Evolutionary conservation across 2,888 invertebrate species (phyloP), one percentile per base, ranked within the genome.

Genomic region (Anagyrus pseudococci): DNA sequence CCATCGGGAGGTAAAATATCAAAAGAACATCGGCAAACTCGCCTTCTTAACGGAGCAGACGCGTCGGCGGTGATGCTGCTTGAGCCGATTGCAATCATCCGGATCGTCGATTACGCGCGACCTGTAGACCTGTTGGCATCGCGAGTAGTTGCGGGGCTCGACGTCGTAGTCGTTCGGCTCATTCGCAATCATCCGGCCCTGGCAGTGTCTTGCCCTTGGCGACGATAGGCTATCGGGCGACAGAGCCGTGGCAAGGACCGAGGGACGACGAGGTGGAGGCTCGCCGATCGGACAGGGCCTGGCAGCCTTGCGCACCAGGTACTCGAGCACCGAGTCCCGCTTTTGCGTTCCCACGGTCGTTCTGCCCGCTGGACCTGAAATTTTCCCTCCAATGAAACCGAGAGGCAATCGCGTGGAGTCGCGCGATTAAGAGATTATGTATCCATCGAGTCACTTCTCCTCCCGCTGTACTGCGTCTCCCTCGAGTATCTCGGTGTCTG

Each of bases 251-350:
- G 33, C 33, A 10, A 37, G 33, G 33, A 37, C 33, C 33, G 33
- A 15, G 8, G 33, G 10, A 2, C 2, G 33, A 8, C 33, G 15
- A 10, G 13, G 10, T 37, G 4, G 13, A 2, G 10, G 13, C 33
- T 4, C 33, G 33, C 15, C 10, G 33, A n/a, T n/a, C n/a, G 37
- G 13, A 37, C 22, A 2, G 17, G 48, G 17, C 26, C 25, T 2
- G 33, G n/a, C 19, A 19, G 33, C 33, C 10, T 8, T 1, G 3
- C 33, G 29, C 8, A 37, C 44, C 1, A 61, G 43, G 7, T 50
- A 56, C 22, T 61, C 50, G 13, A 61, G 44, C 8, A 61, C 55
- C 37, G 50, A 37, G 43, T 61, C 61, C 0, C 33, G 41, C 23
- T 56, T 56, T 17, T 56, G 55, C 46, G 55, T 56, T 1, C 44